Evolutionary conservation across 2,113 vertebrate species (phyloP).

Genomic region (Pavo muticus): DNA sequence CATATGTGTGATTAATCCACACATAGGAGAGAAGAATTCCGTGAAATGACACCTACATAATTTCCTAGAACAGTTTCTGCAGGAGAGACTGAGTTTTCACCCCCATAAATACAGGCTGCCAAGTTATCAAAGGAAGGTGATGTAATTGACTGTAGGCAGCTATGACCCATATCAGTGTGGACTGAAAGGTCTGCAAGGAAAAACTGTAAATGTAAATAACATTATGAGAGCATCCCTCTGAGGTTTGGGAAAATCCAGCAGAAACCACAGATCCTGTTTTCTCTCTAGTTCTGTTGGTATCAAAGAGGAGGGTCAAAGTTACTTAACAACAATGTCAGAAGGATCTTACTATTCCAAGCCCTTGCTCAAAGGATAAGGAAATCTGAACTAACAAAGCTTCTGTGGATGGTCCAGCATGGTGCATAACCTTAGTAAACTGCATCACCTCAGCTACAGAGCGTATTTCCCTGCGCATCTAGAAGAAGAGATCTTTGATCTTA

Average conservation of each 20-base stretch:
- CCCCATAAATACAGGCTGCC: constrained; percentile 8
- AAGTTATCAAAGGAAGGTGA: neutral
- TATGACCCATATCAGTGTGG: neutral
- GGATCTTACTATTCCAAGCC: neutral
- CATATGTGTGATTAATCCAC: constrained; percentile 12
- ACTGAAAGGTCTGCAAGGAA: neutral
- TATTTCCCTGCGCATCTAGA: neutral
- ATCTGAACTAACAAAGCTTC: neutral
- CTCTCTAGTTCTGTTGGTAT: neutral
- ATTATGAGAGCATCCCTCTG: neutral
- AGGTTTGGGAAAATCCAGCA: neutral
- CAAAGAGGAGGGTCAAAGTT: neutral
- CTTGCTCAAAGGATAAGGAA: neutral
- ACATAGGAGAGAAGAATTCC: constrained; percentile 25
- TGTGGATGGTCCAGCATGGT: neutral
- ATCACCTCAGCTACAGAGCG: neutral
- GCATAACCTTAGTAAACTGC: neutral
- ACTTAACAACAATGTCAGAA: neutral
- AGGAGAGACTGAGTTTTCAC: neutral
- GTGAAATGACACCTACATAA: constrained; percentile 53
- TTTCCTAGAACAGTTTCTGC: constrained; percentile 16
- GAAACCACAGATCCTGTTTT: neutral
- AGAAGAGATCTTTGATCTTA: neutral
- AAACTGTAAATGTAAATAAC: neutral
- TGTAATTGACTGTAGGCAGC: neutral